Conservation (phyloP, 2,797 vertebrate genomes). For the Rhinophrynus dorsalis region DNA sequence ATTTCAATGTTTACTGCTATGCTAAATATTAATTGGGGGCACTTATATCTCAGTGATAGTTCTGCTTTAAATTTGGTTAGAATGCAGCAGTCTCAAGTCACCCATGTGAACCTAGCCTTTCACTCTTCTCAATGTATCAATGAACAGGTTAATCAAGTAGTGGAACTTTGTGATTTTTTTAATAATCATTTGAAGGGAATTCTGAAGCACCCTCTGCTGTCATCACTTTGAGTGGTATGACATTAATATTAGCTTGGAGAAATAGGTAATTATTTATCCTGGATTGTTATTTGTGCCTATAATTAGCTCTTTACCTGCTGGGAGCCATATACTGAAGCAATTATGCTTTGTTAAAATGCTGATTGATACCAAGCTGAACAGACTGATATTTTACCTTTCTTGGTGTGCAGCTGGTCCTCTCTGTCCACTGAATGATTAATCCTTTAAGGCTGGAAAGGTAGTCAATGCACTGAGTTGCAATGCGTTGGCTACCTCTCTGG, state of each 20-base stretch:
- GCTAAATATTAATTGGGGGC: no score
- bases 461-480: no score
- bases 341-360: constrained; percentile 70
- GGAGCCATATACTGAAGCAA: constrained; percentile 68
- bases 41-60: no score
- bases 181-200: constrained; percentile 21
- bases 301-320: constrained; percentile 67
- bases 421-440: background rate
- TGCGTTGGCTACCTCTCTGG: no score
- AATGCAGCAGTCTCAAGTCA: no score
- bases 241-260: constrained; percentile 65
- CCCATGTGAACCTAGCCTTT: no score
- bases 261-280: constrained; percentile 62
- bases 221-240: constrained; percentile 56
- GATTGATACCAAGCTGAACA: constrained; percentile 65
- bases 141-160: background rate
- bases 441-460: no score
- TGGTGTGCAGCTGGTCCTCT: background rate
- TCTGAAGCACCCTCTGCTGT: constrained; percentile 40
- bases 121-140: background rate
- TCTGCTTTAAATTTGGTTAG: no score
- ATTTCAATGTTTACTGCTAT: no score
- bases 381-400: background rate
- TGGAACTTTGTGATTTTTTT: background rate
- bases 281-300: constrained; percentile 67